Conservation (phyloP, 2,888 invertebrate genomes). For the Helleia helle region DNA sequence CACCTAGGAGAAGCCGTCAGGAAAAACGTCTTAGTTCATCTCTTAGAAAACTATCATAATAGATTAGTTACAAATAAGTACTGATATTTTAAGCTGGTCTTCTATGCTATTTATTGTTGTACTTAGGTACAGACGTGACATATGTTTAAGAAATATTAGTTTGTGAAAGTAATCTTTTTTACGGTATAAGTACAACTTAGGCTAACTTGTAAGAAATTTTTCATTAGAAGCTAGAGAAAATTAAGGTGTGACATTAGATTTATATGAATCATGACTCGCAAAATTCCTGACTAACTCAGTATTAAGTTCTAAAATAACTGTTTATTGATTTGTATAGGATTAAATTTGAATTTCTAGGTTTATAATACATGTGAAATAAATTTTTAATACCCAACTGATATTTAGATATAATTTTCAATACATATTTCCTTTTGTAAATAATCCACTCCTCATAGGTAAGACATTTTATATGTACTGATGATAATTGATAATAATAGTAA, state of each 20-base stretch:
- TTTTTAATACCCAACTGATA: conserved; percentile 33
- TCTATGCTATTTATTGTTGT: conserved; percentile 63
- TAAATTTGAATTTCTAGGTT: conserved; percentile 54
- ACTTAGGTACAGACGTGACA: conserved; percentile 67
- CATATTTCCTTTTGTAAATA: conserved; percentile 3
- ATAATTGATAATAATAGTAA: not conserved
- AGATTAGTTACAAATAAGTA: conserved; percentile 57
- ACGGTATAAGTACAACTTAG: conserved; percentile 67
- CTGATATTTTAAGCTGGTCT: conserved; percentile 64
- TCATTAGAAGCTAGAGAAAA: conserved; percentile 49
- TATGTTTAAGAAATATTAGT: conserved; percentile 55
- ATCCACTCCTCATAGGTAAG: conserved; percentile 2
- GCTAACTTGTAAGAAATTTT: conserved; percentile 51
- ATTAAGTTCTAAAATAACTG: conserved; percentile 69
- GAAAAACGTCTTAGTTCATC: conserved; percentile 57
- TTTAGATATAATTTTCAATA: conserved; percentile 5
- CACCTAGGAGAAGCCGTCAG: conserved; percentile 68
- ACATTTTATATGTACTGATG: not conserved
- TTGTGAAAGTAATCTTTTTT: conserved; percentile 53
- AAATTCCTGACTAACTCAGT: conserved; percentile 57
- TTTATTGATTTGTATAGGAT: conserved; percentile 40
- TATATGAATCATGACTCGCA: conserved; percentile 42
- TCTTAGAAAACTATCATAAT: conserved; percentile 47
- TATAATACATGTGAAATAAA: conserved; percentile 55
- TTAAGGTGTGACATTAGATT: conserved; percentile 44